Evolutionary conservation across 2,888 invertebrate genomes (phyloP), one percentile per base, ranked within the genome.

Genomic region (Dynastes tityus): DNA sequence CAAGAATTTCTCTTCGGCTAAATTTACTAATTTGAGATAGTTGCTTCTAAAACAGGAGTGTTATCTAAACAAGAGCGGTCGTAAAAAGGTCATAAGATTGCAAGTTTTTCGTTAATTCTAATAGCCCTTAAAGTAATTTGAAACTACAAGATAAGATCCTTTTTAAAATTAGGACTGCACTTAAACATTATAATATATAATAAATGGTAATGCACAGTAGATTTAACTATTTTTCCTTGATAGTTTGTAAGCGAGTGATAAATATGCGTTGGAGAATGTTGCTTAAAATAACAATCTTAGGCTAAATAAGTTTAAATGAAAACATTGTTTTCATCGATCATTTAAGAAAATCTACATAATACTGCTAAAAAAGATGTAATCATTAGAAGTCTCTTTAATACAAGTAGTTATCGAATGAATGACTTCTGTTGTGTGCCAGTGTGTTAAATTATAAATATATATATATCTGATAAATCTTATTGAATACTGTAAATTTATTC

Each of bases 401-500:
- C 77, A 73, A 71, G n/a, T 37, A 61, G 68, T 61, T 67, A 86
- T 82, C 77, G 87, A 83, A 83, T 87, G 88, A 87, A 87, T 88
- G 88, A 85, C 84, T 87, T 87, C 83, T 86, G 86, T 87, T 86
- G 87, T 86, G 86, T 86, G 88, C 84, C 82, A 86, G 88, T 85
- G 87, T 86, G 86, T 87, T 88, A 85, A 87, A 87, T 87, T 88
- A 87, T 87, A 84, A 86, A 86, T 87, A 85, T 68, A 77, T 77
- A 77, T 77, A 67, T 77, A 77, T 68, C 73, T 79, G 87, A 87
- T 86, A 86, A 88, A 88, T 87, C 87, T 87, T 87, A 88, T 87
- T 87, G 82, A 88, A 88, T 87, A 88, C 88, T 89, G 89, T 89
- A 88, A 88, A 89, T 88, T 89, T 88, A 88, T 88, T 88, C 87